Base-by-base conservation (phyloP, 1,140 invertebrate genomes). In the Bemisia tabaci region DNA sequence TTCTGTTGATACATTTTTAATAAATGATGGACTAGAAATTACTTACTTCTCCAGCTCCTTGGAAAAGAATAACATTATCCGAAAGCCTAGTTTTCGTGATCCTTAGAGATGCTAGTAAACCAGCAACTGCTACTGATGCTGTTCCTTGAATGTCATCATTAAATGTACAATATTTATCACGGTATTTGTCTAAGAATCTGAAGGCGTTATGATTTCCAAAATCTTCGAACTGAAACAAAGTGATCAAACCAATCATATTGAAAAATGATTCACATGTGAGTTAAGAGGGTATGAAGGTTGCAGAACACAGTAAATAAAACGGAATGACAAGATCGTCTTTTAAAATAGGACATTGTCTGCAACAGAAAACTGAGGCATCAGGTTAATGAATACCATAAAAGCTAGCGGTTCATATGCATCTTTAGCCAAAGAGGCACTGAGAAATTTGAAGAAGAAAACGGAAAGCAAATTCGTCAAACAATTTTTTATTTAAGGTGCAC, bases 131-230 rank as follows among this genome's bases (percentile, higher is more conserved):
- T 12, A 97, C 94, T 5, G 91, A 83, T 9, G 88, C 89, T 2
- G 92, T 93, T 26, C 93, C 94, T 77, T 98, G 94, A 73, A 97
- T 95, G 74, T 97, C 94, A 73, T 97, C 93, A 78, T 98, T 97
- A 75, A 98, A 96, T 5, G 92, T 95, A 75, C 94, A 96, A 73
- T 94, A 96, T 22, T 79, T 74, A 64, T 91, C 77, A 22, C 90
- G 83, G 77, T 96, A 98, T 74, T 89, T 92, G 67, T 85, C 86
- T 65, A 97, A 79, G 33, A 96, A 80, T 17, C 87, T 80, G 78
- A 95, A 95, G 2, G 95, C 94, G 78, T 95, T 96, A 0, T 85
- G 79, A 70, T 95, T 94, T 5, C 85, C 94, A 75, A 98, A 98
- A 79, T 98, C 94, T 80, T 97, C 94, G 79, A 96, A 97, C 78